Conservation (phyloP, 2,888 invertebrate genomes). For the Euproctis similis region DNA sequence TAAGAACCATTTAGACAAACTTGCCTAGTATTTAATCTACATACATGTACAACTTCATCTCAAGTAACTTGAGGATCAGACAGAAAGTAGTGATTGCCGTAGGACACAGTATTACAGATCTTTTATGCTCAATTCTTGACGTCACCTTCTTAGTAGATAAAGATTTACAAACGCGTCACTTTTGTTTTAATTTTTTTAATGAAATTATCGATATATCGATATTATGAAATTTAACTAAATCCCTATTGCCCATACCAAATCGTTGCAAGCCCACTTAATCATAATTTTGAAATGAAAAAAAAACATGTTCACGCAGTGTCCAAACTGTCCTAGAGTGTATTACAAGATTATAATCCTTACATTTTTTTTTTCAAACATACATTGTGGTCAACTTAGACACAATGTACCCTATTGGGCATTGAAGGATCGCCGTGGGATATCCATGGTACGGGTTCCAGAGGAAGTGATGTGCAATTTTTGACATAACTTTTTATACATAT, state of each 20-base stretch:
- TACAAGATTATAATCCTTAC: conserved; percentile 55
- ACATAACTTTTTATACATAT: too few relatives aligned
- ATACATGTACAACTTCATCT: too few relatives aligned
- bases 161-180: too few relatives aligned
- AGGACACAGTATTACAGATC: too few relatives aligned
- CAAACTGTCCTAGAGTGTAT: conserved; percentile 43
- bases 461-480: too few relatives aligned
- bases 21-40: too few relatives aligned
- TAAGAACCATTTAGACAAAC: too few relatives aligned
- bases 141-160: too few relatives aligned
- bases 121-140: too few relatives aligned
- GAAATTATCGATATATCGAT: conserved; percentile 10
- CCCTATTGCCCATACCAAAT: conserved; percentile 25
- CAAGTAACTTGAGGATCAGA: too few relatives aligned
- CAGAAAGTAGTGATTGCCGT: too few relatives aligned
- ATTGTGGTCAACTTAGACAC: conserved; percentile 59
- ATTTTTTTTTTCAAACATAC: conserved; percentile 37
- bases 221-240: conserved; percentile 10
- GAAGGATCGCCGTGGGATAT: conserved; percentile 37
- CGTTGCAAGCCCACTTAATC: conserved; percentile 58
- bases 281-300: conserved; percentile 49
- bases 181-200: too few relatives aligned
- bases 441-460: conserved; percentile 3
- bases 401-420: conserved; percentile 41
- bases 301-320: conserved; percentile 34